Evolutionary conservation across 2,797 vertebrate species (phyloP).

Genomic region (Acanthurus lineatus): DNA sequence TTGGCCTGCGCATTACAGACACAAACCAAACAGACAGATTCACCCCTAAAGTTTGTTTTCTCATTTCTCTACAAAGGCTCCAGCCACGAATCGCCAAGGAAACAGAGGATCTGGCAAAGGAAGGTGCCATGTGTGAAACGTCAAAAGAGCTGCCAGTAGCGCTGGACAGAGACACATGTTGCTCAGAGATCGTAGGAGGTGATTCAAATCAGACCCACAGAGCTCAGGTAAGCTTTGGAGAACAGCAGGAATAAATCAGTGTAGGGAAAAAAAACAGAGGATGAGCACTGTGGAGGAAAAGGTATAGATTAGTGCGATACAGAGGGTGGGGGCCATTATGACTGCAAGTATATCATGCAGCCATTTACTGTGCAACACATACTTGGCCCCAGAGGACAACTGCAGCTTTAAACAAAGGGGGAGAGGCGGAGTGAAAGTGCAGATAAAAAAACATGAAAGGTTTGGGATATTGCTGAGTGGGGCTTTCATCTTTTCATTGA

Average conservation of each 20-base stretch:
- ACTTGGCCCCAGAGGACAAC: constrained; percentile 28
- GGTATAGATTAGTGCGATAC: background rate
- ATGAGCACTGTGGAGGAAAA: background rate
- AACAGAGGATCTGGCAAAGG: constrained; percentile 26
- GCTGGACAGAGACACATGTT: constrained; percentile 44
- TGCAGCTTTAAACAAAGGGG: background rate
- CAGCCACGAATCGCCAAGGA: constrained; percentile 3
- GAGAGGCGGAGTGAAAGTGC: constrained; percentile 1
- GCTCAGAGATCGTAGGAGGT: constrained; percentile 21
- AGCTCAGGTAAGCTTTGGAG: constrained; percentile 13
- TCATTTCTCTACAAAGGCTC: constrained; percentile 31
- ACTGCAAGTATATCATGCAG: constrained; percentile 18
- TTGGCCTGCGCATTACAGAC: background rate
- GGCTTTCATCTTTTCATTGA: constrained; percentile 70
- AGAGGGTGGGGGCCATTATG: background rate
- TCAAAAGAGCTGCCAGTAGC: constrained; percentile 33
- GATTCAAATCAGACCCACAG: constrained; percentile 8
- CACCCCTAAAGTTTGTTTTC: constrained; percentile 10
- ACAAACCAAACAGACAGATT: constrained; percentile 11
- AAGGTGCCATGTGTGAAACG: constrained; percentile 27
- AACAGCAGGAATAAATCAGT: constrained; percentile 11
- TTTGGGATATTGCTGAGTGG: constrained; percentile 47
- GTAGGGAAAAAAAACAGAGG: constrained; percentile 2
- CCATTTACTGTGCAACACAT: constrained; percentile 24
- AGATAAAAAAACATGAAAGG: constrained; percentile 53